phyloP scores from a whole-genome alignment of 2,797 vertebrate genomes.

The Manis javanica region DNA sequence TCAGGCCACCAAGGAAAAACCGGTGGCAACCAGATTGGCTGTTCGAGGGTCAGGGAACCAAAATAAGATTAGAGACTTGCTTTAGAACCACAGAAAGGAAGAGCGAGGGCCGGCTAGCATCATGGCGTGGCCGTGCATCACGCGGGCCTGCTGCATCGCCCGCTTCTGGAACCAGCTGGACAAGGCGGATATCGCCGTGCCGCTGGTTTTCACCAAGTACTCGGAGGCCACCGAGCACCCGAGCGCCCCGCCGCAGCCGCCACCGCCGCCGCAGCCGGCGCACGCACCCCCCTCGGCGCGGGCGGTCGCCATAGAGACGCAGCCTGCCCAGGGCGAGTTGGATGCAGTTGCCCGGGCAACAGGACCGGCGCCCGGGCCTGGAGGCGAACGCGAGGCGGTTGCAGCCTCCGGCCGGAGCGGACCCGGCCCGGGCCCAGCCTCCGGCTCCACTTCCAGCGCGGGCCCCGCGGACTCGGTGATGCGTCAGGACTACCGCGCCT shows the following conservation, averaged over 20 bases:
- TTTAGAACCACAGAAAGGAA: conserved; percentile 1
- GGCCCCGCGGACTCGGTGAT: conserved; percentile 92
- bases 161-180: conserved; percentile 99
- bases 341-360: conserved; percentile 83
- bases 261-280: conserved; percentile 73
- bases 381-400: conserved; percentile 59
- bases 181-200: conserved; percentile 97
- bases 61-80: conserved; percentile 43
- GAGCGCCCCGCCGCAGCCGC: conserved; percentile 88
- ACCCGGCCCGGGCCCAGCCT: conserved; percentile 71
- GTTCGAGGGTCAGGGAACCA: neutral
- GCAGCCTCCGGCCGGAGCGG: conserved; percentile 67
- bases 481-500: conserved; percentile 96
- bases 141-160: conserved; percentile 98
- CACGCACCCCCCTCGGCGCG: conserved; percentile 84
- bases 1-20: neutral
- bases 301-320: conserved; percentile 92
- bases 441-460: conserved; percentile 78
- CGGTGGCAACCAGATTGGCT: neutral
- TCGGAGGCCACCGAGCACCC: conserved; percentile 93
- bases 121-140: conserved; percentile 99
- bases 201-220: conserved; percentile 96
- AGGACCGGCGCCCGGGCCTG: conserved; percentile 74
- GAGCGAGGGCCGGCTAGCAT: conserved; percentile 40
- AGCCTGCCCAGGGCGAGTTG: conserved; percentile 87